Evolutionary conservation across 2,797 vertebrate genomes (phyloP).

Genomic region (Pseudomugil tenellus): DNA sequence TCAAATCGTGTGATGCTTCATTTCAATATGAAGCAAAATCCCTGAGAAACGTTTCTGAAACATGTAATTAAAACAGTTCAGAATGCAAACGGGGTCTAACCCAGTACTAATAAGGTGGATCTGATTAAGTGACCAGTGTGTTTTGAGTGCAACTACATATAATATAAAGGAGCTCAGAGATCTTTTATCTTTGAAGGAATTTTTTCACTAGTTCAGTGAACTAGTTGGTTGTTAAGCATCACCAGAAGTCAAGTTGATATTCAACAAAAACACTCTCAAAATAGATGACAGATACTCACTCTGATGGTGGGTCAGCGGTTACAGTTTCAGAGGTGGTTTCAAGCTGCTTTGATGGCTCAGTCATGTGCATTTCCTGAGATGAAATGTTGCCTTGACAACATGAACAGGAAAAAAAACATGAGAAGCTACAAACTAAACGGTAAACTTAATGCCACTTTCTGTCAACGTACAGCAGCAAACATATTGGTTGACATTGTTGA

Average conservation of each 20-base stretch:
- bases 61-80: no score
- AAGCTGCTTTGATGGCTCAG: slow-evolving; percentile 40
- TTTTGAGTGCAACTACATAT: no score
- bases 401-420: not conserved
- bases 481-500: fast-evolving
- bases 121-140: no score
- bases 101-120: no score
- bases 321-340: slow-evolving; percentile 34
- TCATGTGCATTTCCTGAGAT: slow-evolving; percentile 75
- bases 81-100: no score
- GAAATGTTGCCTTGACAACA: slow-evolving; percentile 65
- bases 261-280: not conserved
- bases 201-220: no score
- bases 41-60: no score
- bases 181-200: no score
- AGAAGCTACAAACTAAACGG: not conserved
- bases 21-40: no score
- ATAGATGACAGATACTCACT: slow-evolving; percentile 56
- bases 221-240: not conserved
- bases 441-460: not conserved
- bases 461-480: not conserved
- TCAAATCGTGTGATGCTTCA: no score
- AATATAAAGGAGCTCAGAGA: no score
- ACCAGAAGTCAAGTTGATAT: not conserved
- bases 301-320: slow-evolving; percentile 21